phyloP scores from a whole-genome alignment of 2,888 invertebrate species.

The Philonicus albiceps region DNA sequence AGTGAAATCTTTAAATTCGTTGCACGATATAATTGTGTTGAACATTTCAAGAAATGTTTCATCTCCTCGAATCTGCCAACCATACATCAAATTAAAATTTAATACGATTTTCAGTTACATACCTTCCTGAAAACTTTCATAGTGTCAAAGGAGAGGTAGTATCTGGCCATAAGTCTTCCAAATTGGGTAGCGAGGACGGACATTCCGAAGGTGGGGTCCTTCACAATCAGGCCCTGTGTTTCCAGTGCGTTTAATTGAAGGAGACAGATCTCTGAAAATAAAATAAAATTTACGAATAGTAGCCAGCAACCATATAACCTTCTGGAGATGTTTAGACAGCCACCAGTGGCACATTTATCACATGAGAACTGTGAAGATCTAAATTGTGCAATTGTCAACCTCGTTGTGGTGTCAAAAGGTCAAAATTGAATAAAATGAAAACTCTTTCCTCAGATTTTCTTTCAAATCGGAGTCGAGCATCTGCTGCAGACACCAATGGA shows the following conservation, averaged over 20 bases:
- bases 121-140: slow-evolving; percentile 75
- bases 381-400: neutral
- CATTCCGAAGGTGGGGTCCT: slow-evolving; percentile 67
- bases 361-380: neutral
- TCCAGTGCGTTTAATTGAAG: slow-evolving; percentile 74
- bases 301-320: neutral
- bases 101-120: neutral
- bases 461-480: neutral
- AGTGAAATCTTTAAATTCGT: slow-evolving; percentile 74
- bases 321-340: neutral
- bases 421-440: slow-evolving; percentile 10
- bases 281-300: neutral
- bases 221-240: slow-evolving; percentile 70
- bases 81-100: slow-evolving; percentile 31
- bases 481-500: neutral
- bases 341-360: neutral
- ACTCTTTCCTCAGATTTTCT: slow-evolving; percentile 9
- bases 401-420: slow-evolving; percentile 16
- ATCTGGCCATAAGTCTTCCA: slow-evolving; percentile 77
- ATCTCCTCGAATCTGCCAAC: slow-evolving; percentile 67
- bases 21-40: slow-evolving; percentile 68
- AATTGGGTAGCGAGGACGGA: slow-evolving; percentile 70
- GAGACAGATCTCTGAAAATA: slow-evolving; percentile 72
- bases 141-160: slow-evolving; percentile 75
- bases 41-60: slow-evolving; percentile 69